Evolutionary conservation across 2,888 invertebrate species (phyloP).

Genomic region (Leucozona laternaria): DNA sequence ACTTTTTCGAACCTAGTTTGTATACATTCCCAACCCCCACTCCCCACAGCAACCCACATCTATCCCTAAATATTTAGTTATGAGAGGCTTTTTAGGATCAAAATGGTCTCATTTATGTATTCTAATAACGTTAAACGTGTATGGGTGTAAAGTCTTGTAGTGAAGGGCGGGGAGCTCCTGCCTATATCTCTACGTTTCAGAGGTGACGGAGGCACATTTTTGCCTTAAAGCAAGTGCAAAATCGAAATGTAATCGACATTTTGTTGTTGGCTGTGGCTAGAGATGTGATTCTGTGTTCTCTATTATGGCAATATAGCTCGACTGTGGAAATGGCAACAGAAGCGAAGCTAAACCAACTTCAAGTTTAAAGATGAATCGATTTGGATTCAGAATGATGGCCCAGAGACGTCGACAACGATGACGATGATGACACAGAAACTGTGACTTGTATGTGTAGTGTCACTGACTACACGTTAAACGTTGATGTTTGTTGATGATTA

Average conservation of each 20-base stretch:
- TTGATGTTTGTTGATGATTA: conserved; percentile 69
- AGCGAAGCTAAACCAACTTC: conserved; percentile 16
- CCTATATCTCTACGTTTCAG: background rate
- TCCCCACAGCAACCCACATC: background rate
- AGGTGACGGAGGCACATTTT: conserved; percentile 22
- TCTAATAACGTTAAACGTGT: conserved; percentile 59
- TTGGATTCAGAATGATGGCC: conserved; percentile 49
- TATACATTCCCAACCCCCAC: background rate
- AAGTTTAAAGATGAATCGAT: conserved; percentile 15
- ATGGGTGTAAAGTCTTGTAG: background rate
- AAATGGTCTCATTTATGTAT: conserved; percentile 59
- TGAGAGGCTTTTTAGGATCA: conserved; percentile 41
- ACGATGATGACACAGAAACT: conserved; percentile 25
- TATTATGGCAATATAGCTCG: conserved; percentile 1
- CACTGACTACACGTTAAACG: conserved; percentile 25
- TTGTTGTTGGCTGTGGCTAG: conserved; percentile 31
- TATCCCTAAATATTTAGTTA: conserved; percentile 34
- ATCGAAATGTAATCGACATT: conserved; percentile 66
- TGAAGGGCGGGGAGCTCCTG: no score
- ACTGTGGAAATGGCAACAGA: background rate
- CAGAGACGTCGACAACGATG: background rate
- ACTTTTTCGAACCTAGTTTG: background rate
- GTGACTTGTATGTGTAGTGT: conserved; percentile 12
- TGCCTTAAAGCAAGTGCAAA: conserved; percentile 50
- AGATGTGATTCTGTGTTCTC: background rate